A percentile compares a stretch with the other conserved stretches of the same genome.
phyloP scores from a whole-genome alignment of 2,797 vertebrate genomes.

The Momotus momota region DNA sequence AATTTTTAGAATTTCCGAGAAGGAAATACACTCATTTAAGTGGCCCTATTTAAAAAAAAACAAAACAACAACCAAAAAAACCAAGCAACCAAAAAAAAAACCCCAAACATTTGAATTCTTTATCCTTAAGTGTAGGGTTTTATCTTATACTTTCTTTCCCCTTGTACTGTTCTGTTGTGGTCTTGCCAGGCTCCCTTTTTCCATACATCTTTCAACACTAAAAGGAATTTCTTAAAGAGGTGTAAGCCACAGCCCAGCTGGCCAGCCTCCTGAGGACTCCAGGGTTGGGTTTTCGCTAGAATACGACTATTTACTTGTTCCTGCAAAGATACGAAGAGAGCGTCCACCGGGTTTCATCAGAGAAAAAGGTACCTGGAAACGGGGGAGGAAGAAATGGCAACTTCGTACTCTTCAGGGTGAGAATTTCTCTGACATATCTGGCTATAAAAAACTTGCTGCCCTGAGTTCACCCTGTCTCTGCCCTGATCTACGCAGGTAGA shows the following conservation, averaged over 20 bases:
- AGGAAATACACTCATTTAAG: neutral
- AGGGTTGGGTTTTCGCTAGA: neutral
- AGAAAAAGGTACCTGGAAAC: neutral
- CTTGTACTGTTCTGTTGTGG: neutral
- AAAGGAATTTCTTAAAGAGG: neutral
- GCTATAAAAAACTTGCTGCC: neutral
- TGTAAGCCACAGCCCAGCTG: neutral
- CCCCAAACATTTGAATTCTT: neutral
- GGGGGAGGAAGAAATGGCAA: neutral
- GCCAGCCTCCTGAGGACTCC: neutral
- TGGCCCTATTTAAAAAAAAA: neutral
- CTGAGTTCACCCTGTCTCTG: neutral
- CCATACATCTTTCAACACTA: neutral
- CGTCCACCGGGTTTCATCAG: accelerated
- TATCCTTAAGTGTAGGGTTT: neutral
- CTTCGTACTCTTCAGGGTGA: accelerated
- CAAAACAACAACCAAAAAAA: no score
- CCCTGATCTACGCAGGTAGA: accelerated
- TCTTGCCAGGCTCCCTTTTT: neutral
- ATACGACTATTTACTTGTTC: neutral
- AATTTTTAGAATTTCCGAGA: neutral
- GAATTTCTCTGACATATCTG: neutral
- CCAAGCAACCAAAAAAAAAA: no score
- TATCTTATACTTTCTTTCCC: neutral
- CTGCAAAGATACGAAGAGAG: neutral